Evolutionary conservation across 1,140 invertebrate genomes (phyloP), one percentile per base, ranked within the genome.

Genomic region (Conus betulinus): DNA sequence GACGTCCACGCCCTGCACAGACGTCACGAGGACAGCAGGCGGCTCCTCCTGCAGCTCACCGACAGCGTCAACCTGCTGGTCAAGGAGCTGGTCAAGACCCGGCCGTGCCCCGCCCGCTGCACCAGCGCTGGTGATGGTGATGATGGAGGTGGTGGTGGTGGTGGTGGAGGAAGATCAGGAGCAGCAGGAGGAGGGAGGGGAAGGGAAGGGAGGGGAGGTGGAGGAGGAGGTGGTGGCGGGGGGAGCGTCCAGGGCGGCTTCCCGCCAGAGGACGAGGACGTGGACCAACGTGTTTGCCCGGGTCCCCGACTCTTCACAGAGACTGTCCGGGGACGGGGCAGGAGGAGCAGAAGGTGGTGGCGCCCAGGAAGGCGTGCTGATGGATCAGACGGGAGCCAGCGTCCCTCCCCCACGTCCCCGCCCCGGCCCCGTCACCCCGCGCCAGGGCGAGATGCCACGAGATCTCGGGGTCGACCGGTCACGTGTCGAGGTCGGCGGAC

Each of bases 1-100:
- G 79, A 52, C 15, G 79, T 81, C 39, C 27, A 4, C 51, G 79
- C 53, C 52, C 52, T 81, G 13, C 39, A 23, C 15, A 52, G 15
- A 7, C 79, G 79, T 55, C 79, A 81, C 79, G 79, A 81, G 27
- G 79, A 81, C 27, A 81, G 39, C 39, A 39, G 51, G 17, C 53
- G 51, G 15, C 79, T 81, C 51, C 79, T 81, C 51, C 11, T 53
- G 39, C 79, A 81, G 79, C 79, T 81, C 10, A 81, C 51, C 51
- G 51, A 81, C 8, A 81, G 79, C 79, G 39, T 81, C 27, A 81
- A 81, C 79, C 13, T 81, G 13, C 39, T 81, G 15, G 79, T 81
- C 13, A 81, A 81, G 79, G 53, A 53, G 51, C 39, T 81, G 51
- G 51, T 81, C 79, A 81, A 81, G 15, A 53, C 39, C 51, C 51